Percentiles rank a stretch among this genome's conserved stretches.
These are phyloP conservation scores for Spisula subtruncata DNA, from an alignment of 2,888 invertebrate genomes.

Conservation along the genomic window DNA sequence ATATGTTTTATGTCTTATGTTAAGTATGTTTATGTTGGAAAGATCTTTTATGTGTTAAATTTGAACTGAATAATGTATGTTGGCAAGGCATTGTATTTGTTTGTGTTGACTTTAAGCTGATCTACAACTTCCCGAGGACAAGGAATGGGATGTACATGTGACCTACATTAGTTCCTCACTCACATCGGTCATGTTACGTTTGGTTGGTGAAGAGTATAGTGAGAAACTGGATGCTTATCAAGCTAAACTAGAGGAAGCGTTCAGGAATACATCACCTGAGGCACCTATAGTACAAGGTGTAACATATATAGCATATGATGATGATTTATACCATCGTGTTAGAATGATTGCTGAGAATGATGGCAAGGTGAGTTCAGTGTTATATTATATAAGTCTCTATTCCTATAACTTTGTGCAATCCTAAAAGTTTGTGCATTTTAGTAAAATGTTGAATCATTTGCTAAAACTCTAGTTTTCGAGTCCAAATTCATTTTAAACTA, in stretches of 20 bases:
- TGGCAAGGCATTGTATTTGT: too few relatives aligned
- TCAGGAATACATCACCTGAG: conserved; percentile 54
- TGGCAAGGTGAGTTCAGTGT: conserved; percentile 64
- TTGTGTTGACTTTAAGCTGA: conserved; percentile 57
- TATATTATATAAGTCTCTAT: too few relatives aligned
- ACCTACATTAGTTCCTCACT: conserved; percentile 87
- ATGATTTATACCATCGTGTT: conserved; percentile 78
- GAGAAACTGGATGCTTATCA: conserved; percentile 78
- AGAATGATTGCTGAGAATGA: conserved; percentile 69
- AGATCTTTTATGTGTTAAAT: too few relatives aligned
- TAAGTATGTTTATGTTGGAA: not conserved
- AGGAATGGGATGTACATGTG: conserved; percentile 79
- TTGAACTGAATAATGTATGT: too few relatives aligned
- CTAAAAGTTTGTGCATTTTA: too few relatives aligned
- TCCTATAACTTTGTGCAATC: too few relatives aligned
- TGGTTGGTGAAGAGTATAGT: conserved; percentile 90
- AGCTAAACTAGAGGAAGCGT: conserved; percentile 70
- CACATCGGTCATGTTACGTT: conserved; percentile 91
- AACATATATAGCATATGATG: conserved; percentile 76
- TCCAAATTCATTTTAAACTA: too few relatives aligned
- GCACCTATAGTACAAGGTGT: conserved; percentile 65
- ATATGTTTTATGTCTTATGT: not conserved
- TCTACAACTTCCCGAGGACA: conserved; percentile 73
- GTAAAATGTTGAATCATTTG: too few relatives aligned
- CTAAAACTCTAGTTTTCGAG: too few relatives aligned